Conservation (phyloP, 2,797 vertebrate genomes). For the Hylomyscus alleni region DNA sequence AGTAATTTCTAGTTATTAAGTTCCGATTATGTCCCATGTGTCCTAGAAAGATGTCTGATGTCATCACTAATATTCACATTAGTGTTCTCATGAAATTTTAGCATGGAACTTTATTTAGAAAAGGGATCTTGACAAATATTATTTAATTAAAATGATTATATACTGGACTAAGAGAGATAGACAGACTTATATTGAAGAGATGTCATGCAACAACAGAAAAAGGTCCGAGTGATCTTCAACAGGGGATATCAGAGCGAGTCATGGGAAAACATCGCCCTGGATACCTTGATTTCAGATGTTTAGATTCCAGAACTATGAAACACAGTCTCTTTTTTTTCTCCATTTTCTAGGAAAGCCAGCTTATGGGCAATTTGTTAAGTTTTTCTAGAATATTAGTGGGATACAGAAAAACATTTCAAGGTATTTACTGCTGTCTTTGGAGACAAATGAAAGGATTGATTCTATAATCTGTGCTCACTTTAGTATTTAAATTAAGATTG, state of each 20-base stretch:
- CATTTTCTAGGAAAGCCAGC: neutral
- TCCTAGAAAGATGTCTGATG: neutral
- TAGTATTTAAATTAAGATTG: neutral
- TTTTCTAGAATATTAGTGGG: neutral
- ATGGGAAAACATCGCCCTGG: neutral
- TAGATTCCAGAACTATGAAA: neutral
- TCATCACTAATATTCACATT: neutral
- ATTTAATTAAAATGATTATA: neutral
- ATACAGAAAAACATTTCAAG: neutral
- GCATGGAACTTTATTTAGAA: neutral
- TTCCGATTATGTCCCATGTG: neutral
- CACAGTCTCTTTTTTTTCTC: neutral
- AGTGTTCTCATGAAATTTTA: neutral
- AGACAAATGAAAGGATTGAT: neutral
- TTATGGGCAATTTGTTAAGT: neutral
- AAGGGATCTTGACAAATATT: neutral
- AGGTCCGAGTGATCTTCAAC: neutral
- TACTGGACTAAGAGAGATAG: neutral
- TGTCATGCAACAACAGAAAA: neutral
- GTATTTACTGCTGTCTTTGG: neutral
- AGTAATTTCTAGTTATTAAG: constrained; percentile 10
- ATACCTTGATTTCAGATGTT: neutral
- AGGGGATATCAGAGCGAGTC: neutral
- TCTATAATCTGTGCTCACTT: neutral
- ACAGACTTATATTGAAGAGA: neutral